Conservation (phyloP, 2,888 invertebrate species). For the Myopa testacea region DNA sequence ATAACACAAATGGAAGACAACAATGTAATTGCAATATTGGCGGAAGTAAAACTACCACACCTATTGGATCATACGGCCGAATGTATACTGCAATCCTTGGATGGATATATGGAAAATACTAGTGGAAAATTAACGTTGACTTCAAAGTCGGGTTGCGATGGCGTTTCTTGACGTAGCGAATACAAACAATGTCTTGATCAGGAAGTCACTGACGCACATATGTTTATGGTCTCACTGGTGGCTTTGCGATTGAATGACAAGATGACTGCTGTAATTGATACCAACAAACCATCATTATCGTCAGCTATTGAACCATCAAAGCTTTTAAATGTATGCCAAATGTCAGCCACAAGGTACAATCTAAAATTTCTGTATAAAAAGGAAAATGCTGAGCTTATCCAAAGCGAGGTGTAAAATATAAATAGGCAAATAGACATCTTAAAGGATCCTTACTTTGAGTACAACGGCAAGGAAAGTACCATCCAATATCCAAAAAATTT, state of each 20-base stretch:
- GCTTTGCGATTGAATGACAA: not conserved
- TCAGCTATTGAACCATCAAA: not conserved
- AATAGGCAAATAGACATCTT: too few species aligned
- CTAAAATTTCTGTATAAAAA: not conserved
- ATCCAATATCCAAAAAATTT: too few species aligned
- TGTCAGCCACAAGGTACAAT: not conserved
- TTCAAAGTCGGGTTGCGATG: not conserved
- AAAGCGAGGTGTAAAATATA: not conserved
- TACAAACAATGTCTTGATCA: not conserved
- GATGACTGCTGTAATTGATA: not conserved
- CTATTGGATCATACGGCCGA: too few species aligned
- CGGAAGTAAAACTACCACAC: too few species aligned
- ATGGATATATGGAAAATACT: too few species aligned
- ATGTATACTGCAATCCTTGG: too few species aligned
- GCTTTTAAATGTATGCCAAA: not conserved
- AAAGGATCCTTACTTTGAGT: too few species aligned
- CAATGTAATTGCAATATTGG: too few species aligned
- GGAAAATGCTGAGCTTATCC: not conserved
- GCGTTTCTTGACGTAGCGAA: not conserved
- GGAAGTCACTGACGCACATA: not conserved
- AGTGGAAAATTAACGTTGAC: not conserved
- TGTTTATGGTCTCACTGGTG: not conserved
- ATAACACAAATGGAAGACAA: too few species aligned
- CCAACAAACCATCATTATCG: not conserved
- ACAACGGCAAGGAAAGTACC: too few species aligned